Base-by-base conservation (phyloP, 2,113 vertebrate species). In the Petrocephalus microphthalmus region DNA sequence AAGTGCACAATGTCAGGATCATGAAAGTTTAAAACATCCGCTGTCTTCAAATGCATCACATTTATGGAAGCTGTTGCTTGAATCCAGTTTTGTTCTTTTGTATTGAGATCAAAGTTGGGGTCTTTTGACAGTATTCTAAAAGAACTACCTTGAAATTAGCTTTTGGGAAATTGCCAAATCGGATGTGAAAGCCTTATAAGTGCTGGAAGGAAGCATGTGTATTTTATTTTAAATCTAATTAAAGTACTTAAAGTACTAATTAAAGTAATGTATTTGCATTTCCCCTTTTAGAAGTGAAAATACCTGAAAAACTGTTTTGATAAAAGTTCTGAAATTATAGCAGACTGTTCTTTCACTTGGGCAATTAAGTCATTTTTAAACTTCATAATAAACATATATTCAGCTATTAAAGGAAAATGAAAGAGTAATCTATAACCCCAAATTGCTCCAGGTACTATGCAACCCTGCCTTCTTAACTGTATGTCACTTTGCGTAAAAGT, bases 1-100 rank as follows among this genome's bases (percentile, higher is more conserved):
- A 81, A 53, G 78, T 83, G 78, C 54, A 84, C 45, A 78, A 84
- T 45, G 74, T 88, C 54, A 88, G 54, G 57, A 83, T 49, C 53
- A 83, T 83, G n/a, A 84, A 60, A 84, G 17, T 49, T 82, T 88
- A 20, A 60, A 83, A 88, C 19, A 84, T 51, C 52, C 42, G 37
- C 20, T 29, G 10, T 83, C 78, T 57, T 83, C 33, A 57, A 57
- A 42, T 87, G 47, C 3, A 78, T 37, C 45, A 10, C 74, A 88
- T 88, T 88, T 88, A 88, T 60, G 45, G 54, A 37, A 57, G 74
- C 22, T 60, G 52, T 47, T 84, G 37, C 49, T 29, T 53, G 29
- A 8, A 87, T 71, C 67, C 81, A 87, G 29, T 87, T 71, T 17
- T 19, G 74, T 83, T 84, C 33, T n/a, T 49, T 47, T 88, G 56